Percentiles rank a stretch among this genome's conserved stretches.
These are phyloP conservation scores for Onychorhynchus coronatus DNA, from an alignment of 2,113 vertebrate species.

Conservation along the genomic window DNA sequence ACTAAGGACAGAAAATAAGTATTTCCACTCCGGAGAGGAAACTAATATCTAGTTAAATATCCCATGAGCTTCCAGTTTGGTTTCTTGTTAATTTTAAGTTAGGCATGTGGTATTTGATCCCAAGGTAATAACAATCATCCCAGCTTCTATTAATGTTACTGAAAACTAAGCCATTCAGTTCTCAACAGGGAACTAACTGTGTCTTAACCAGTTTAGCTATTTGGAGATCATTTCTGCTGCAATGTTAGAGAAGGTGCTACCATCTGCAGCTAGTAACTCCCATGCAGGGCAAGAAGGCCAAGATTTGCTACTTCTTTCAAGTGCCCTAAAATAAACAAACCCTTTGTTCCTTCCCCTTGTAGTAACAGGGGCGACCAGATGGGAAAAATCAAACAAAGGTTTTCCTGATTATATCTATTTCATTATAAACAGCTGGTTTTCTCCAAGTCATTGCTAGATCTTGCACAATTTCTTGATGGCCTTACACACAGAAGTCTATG, in stretches of 20 bases:
- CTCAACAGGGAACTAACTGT: neutral
- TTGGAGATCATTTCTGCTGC: neutral
- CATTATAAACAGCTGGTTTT: slow-evolving; percentile 23
- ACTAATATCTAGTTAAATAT: neutral
- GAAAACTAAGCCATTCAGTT: neutral
- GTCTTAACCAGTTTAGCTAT: neutral
- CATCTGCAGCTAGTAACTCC: neutral
- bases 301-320: slow-evolving; percentile 1
- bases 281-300: neutral
- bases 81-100: neutral
- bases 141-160: neutral
- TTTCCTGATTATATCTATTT: slow-evolving; percentile 25
- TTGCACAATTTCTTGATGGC: neutral
- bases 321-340: slow-evolving; percentile 10
- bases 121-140: neutral
- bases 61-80: neutral
- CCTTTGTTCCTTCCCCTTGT: neutral
- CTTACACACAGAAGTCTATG: neutral
- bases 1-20: neutral
- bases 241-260: neutral
- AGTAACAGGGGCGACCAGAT: slow-evolving; percentile 31
- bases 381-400: slow-evolving; percentile 31
- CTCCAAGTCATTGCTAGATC: neutral
- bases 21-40: neutral
- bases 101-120: neutral